These are phyloP conservation scores for Aphelinus certus DNA, from an alignment of 1,140 invertebrate genomes.

Conservation along the genomic window DNA sequence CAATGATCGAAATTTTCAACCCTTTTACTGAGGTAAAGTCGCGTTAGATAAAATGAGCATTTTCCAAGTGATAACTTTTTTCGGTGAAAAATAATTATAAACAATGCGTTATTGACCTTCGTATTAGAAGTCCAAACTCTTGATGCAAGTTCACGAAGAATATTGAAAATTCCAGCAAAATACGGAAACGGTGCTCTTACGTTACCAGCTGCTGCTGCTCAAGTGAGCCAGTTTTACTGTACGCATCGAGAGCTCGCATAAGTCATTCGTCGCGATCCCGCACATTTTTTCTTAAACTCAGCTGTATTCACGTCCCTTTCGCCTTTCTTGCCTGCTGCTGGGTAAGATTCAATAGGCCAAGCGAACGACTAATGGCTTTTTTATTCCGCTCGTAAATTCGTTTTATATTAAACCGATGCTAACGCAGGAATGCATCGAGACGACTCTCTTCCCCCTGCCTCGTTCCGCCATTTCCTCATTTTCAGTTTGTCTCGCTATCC, in stretches of 20 bases:
- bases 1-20: no score
- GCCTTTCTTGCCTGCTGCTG: conserved; percentile 23
- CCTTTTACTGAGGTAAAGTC: no score
- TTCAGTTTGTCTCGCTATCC: conserved; percentile 44
- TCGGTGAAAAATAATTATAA: no score
- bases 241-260: conserved; percentile 25
- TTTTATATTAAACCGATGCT: conserved; percentile 53
- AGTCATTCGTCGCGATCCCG: conserved; percentile 23
- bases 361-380: conserved; percentile 52
- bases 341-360: conserved; percentile 39
- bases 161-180: conserved; percentile 16
- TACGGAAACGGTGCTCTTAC: neutral
- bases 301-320: conserved; percentile 27
- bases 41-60: no score
- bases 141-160: neutral
- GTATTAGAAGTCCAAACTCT: no score
- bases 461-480: conserved; percentile 35
- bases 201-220: conserved; percentile 11
- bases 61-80: no score
- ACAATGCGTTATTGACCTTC: no score
- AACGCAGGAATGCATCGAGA: conserved; percentile 45
- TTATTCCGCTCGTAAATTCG: conserved; percentile 54
- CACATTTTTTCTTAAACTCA: conserved; percentile 10
- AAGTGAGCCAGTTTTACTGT: conserved; percentile 21
- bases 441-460: conserved; percentile 5